Conservation (phyloP, 2,888 invertebrate species). For the Diadegma fenestrale region DNA sequence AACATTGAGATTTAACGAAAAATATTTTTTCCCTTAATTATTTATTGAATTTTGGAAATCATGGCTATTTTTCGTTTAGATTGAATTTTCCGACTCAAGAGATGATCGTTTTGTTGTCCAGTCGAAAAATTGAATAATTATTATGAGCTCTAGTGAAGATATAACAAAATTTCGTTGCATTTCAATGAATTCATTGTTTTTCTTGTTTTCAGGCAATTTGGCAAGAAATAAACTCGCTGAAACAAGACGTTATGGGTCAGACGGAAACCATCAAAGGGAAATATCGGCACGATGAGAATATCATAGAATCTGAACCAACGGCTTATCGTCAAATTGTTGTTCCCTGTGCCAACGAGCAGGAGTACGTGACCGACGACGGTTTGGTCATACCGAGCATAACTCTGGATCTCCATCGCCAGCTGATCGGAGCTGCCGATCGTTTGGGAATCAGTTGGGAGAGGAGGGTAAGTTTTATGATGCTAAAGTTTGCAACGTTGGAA, state of each 20-base stretch:
- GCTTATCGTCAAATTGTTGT: slow-evolving; percentile 90
- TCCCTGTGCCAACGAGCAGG: slow-evolving; percentile 87
- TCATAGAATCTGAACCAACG: slow-evolving; percentile 89
- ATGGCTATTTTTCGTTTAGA: no score
- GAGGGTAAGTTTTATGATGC: slow-evolving; percentile 80
- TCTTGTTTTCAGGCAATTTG: slow-evolving; percentile 89
- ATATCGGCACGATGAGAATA: slow-evolving; percentile 95
- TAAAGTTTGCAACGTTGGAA: no score
- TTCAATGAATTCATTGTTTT: no score
- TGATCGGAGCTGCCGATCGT: slow-evolving; percentile 90
- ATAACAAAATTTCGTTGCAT: no score
- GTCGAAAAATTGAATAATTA: no score
- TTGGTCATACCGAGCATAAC: slow-evolving; percentile 92
- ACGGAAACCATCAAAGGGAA: slow-evolving; percentile 85
- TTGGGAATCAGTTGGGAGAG: slow-evolving; percentile 89
- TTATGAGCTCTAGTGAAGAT: no score
- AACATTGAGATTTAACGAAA: no score
- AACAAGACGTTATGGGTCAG: slow-evolving; percentile 88
- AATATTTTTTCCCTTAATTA: no score
- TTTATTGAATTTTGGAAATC: no score
- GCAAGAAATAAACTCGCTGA: slow-evolving; percentile 90
- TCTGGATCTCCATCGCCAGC: slow-evolving; percentile 88
- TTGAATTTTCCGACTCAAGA: no score
- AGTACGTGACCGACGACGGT: slow-evolving; percentile 93
- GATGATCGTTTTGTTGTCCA: no score